phyloP scores from a whole-genome alignment of 2,888 invertebrate species.

The Drosophila mimica region DNA sequence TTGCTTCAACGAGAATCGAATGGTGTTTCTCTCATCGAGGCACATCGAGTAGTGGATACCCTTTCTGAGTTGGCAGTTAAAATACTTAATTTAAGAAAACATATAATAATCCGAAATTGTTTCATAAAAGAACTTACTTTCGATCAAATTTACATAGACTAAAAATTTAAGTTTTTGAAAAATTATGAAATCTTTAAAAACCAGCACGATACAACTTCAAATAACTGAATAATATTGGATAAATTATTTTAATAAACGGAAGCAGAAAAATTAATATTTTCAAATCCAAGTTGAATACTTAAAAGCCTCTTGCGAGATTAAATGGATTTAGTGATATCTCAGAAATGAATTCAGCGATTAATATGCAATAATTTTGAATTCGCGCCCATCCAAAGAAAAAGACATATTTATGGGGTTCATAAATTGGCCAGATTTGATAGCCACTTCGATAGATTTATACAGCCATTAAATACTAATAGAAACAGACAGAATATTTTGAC shows the following conservation, averaged over 20 bases:
- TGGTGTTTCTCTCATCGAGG: neutral
- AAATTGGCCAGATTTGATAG: slow-evolving; percentile 66
- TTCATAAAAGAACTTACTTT: too few species aligned
- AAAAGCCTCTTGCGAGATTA: neutral
- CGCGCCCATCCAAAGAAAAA: slow-evolving; percentile 67
- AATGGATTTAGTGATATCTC: neutral
- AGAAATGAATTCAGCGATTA: slow-evolving; percentile 5
- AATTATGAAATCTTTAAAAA: too few species aligned
- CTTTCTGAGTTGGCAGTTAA: neutral
- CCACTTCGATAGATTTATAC: slow-evolving; percentile 19
- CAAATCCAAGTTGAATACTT: neutral
- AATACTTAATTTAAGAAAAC: too few species aligned
- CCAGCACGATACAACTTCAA: too few species aligned
- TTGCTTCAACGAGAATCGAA: neutral
- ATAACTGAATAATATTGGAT: too few species aligned
- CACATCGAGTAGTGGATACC: neutral
- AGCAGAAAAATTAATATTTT: neutral
- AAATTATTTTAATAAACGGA: too few species aligned
- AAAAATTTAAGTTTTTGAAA: too few species aligned
- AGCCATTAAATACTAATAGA: slow-evolving; percentile 18
- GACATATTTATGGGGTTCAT: slow-evolving; percentile 76
- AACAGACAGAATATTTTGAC: neutral
- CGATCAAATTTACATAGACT: too few species aligned
- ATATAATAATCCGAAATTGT: too few species aligned
- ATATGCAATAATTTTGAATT: slow-evolving; percentile 9